phyloP scores from a whole-genome alignment of 2,888 invertebrate genomes.

The Ichneumoninae sp. region DNA sequence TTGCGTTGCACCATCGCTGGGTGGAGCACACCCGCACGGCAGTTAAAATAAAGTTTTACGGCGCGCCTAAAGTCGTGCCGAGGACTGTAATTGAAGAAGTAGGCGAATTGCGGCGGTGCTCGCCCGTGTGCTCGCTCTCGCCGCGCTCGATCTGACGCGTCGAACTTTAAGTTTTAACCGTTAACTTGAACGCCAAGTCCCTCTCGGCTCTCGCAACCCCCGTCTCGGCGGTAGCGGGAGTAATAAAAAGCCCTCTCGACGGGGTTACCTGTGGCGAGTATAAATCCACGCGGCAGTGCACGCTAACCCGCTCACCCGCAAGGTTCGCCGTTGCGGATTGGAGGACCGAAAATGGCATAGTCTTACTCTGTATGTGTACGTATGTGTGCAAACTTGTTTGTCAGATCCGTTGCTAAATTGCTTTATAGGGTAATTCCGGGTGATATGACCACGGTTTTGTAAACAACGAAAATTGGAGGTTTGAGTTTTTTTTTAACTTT shows the following conservation, averaged over 20 bases:
- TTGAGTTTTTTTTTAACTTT: no score
- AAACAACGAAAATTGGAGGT: no score
- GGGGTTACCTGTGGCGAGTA: conserved; percentile 25
- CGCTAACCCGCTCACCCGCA: not conserved
- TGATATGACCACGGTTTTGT: no score
- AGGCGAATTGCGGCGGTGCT: conserved; percentile 48
- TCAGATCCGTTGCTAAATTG: not conserved
- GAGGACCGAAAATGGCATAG: conserved; percentile 33
- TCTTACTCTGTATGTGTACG: not conserved
- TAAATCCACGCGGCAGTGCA: conserved; percentile 22
- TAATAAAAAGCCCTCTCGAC: conserved; percentile 51
- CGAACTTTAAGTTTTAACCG: conserved; percentile 61
- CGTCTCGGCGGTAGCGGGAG: conserved; percentile 26
- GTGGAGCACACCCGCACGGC: not conserved
- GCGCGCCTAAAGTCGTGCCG: conserved; percentile 45
- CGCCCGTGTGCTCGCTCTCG: not conserved
- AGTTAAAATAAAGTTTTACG: conserved; percentile 63
- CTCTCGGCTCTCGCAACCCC: conserved; percentile 9
- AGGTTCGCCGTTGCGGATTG: conserved; percentile 19
- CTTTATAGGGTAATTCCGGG: not conserved
- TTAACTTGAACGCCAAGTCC: conserved; percentile 54
- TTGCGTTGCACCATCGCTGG: not conserved
- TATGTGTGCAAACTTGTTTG: not conserved
- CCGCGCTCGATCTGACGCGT: conserved; percentile 19
- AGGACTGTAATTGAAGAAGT: conserved; percentile 64